Evolutionary conservation across 2,888 invertebrate species (phyloP), one percentile per base, ranked within the genome.

Genomic region (Mimachlamys varia): DNA sequence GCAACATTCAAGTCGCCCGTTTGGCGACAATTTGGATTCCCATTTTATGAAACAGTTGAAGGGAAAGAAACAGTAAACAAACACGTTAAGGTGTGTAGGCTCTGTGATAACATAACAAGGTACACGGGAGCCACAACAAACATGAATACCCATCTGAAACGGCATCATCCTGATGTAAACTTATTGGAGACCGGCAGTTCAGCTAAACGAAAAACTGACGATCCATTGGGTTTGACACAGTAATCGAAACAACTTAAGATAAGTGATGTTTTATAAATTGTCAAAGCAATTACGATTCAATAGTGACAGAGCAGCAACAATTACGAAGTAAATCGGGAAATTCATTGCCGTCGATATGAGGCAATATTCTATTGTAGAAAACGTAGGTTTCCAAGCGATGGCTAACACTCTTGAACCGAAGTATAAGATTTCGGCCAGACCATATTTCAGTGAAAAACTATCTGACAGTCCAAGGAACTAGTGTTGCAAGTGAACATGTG

Each of bases 401-500:
- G n/a, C n/a, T n/a, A n/a, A n/a, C n/a, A n/a, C n/a, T n/a, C n/a
- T n/a, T n/a, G n/a, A n/a, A n/a, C n/a, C n/a, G n/a, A n/a, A n/a
- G n/a, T n/a, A n/a, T n/a, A n/a, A n/a, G n/a, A n/a, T n/a, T n/a
- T n/a, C n/a, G n/a, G n/a, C n/a, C n/a, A n/a, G n/a, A n/a, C n/a
- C n/a, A n/a, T n/a, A n/a, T n/a, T n/a, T n/a, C n/a, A n/a, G n/a
- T n/a, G n/a, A 55, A 17, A 55, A 17, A 55, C 19, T 55, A 55
- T 55, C 10, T 55, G 19, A 55, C 5, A 44, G 89, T 76, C 5
- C 89, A 62, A 12, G 58, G 62, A 37, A 89, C 62, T 44, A 44
- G 62, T 62, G 89, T 89, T n/a, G 62, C 62, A 19, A 62, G 62
- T 58, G 89, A 58, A 38, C 58, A 76, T 38, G 76, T 50, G 10